A percentile compares a stretch with the other conserved stretches of the same genome.
Conservation (phyloP, 2,113 vertebrate species). For the Seriola dumerili region DNA sequence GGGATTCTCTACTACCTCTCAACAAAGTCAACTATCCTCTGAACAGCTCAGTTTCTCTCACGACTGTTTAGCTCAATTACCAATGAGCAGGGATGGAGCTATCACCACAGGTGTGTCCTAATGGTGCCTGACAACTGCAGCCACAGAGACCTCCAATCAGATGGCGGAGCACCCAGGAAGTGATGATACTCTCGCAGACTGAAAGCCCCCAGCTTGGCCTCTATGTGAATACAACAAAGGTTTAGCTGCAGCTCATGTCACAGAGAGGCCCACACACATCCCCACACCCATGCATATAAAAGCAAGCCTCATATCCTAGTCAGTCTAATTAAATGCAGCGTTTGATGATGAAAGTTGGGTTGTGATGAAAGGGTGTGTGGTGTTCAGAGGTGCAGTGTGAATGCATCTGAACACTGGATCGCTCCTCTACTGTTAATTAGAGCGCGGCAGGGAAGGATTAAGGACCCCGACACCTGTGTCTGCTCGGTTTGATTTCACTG, state of each 20-base stretch:
- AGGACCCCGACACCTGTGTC: conserved; percentile 49
- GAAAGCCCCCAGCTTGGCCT: conserved; percentile 26
- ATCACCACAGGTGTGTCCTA: conserved; percentile 31
- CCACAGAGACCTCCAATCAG: conserved; percentile 32
- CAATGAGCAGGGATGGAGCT: conserved; percentile 34
- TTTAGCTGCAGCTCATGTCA: conserved; percentile 16
- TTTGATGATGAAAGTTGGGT: conserved; percentile 79
- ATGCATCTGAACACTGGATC: conserved; percentile 59
- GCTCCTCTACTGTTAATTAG: conserved; percentile 59
- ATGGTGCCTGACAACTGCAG: conserved; percentile 51
- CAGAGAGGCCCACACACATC: conserved; percentile 16
- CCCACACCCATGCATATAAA: conserved; percentile 35
- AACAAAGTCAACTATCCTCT: conserved; percentile 61
- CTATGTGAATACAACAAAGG: conserved; percentile 40
- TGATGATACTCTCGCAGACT: conserved; percentile 40
- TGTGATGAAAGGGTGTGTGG: conserved; percentile 69
- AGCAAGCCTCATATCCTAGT: conserved; percentile 46
- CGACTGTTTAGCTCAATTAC: conserved; percentile 62
- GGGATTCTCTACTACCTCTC: conserved; percentile 61
- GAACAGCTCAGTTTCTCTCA: conserved; percentile 52
- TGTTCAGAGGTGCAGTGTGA: conserved; percentile 54
- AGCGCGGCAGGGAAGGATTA: conserved; percentile 56
- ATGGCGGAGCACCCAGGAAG: conserved; percentile 47
- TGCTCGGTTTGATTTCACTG: conserved; percentile 26
- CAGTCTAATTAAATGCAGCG: conserved; percentile 68